A percentile compares a stretch with the other conserved stretches of the same genome.
These are phyloP conservation scores for Amphibalanus amphitrite DNA, from an alignment of 1,140 invertebrate species.

Conservation along the genomic window DNA sequence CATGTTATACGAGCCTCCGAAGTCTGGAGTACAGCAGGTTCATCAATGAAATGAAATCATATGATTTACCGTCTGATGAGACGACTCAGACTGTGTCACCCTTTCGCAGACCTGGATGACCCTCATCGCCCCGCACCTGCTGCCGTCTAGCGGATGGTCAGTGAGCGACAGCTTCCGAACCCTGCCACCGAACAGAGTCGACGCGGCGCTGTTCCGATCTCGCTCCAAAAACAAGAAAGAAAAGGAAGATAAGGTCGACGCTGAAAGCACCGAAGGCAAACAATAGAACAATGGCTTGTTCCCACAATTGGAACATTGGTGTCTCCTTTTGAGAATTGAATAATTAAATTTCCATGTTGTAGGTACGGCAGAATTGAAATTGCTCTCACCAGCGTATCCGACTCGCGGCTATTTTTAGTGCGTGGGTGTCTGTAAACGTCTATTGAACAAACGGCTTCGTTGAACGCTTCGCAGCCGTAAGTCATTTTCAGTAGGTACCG, in stretches of 20 bases:
- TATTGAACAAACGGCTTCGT: too few species aligned
- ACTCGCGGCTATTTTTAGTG: too few species aligned
- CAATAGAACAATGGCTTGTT: background rate
- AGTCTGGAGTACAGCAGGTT: too few species aligned
- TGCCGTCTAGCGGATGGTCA: background rate
- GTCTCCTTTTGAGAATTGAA: too few species aligned
- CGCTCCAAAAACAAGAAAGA: background rate
- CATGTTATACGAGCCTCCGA: background rate
- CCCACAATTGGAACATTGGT: too few species aligned
- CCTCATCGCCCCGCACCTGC: background rate
- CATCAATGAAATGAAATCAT: too few species aligned
- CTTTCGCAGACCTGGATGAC: background rate
- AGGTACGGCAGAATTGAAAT: too few species aligned
- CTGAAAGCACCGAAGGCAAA: background rate
- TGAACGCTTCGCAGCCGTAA: too few species aligned
- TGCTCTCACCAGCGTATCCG: too few species aligned
- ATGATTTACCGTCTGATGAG: background rate
- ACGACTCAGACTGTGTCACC: background rate
- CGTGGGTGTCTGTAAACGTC: too few species aligned
- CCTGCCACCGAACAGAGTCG: background rate
- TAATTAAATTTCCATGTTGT: too few species aligned
- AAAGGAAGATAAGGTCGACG: background rate
- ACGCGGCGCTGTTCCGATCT: background rate
- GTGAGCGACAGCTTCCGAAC: background rate
- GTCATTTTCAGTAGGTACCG: too few species aligned